Evolutionary conservation across 2,113 vertebrate species (phyloP), one percentile per base, ranked within the genome.

Genomic region (Hemicordylus capensis): DNA sequence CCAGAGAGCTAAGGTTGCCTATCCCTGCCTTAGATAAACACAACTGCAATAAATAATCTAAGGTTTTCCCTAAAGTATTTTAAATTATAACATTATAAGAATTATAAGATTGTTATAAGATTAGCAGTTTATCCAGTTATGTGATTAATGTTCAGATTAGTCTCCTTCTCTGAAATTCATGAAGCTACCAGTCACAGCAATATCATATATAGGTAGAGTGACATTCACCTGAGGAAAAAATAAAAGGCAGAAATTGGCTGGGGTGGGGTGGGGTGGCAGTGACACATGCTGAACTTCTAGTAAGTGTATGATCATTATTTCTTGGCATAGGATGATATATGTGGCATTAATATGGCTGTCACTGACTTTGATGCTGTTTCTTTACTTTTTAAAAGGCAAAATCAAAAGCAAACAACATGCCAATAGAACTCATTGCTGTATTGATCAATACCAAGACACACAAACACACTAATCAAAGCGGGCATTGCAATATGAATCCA

Each of bases 111-210:
- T n/a, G n/a, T n/a, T n/a, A n/a, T 78, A 78, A 61, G 54, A 85
- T 72, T 72, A 70, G 26, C 51, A 58, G n/a, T 19, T 78, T 70
- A 70, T 48, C n/a, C 28, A 4, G 69, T 34, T 24, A 59, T 59
- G 12, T 26, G 37, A 78, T 59, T 48, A 70, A 69, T 51, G 34
- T 79, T 39, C 31, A 85, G 12, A 70, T 78, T 22, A 85, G 51
- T 8, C 39, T 85, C 24, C 31, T 61, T n/a, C 76, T 37, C 22
- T 70, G 66, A 85, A 85, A 85, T 85, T 85, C 84, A 70, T 77
- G 75, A 78, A 70, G 66, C 31, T 61, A 59, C 66, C 46, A 78
- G 24, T 66, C 77, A 51, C 42, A 61, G 44, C 14, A 77, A 69
- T 42, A 46, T 7, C 39, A 59, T 76, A 44, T 44, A 78, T 44